phyloP scores from a whole-genome alignment of 2,888 invertebrate genomes.

The Trichopoda pennipes region DNA sequence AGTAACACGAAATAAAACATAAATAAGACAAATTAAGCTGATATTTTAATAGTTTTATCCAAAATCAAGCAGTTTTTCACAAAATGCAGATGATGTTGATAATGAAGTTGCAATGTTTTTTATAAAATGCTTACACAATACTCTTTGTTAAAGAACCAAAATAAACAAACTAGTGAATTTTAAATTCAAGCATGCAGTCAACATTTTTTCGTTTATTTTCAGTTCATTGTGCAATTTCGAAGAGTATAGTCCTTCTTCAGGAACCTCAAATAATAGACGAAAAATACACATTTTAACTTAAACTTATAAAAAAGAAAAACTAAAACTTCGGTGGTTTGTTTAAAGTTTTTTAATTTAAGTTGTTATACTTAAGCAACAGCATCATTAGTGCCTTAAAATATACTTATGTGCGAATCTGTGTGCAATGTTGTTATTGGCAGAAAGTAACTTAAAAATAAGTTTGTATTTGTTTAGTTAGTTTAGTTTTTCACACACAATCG shows the following conservation, averaged over 20 bases:
- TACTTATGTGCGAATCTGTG: not conserved
- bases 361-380: constrained; percentile 24
- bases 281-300: not conserved
- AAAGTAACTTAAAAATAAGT: constrained; percentile 4
- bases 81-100: not conserved
- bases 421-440: not conserved
- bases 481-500: not conserved
- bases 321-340: constrained; percentile 17
- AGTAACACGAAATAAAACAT: not conserved
- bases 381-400: constrained; percentile 22
- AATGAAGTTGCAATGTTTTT: constrained; percentile 21
- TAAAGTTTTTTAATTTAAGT: constrained; percentile 10
- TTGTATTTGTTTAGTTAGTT: constrained; percentile 23
- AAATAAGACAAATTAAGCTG: constrained; percentile 6
- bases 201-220: constrained; percentile 43
- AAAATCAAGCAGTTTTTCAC: constrained; percentile 18
- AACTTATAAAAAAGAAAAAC: constrained; percentile 5
- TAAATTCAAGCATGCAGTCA: constrained; percentile 54
- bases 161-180: constrained; percentile 25
- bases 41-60: constrained; percentile 33
- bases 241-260: constrained; percentile 50
- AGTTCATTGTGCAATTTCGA: constrained; percentile 65
- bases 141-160: constrained; percentile 28
- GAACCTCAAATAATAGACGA: not conserved
- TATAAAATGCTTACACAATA: constrained; percentile 11